These are phyloP conservation scores for Lerista edwardsae DNA, from an alignment of 2,797 vertebrate species.

Conservation along the genomic window DNA sequence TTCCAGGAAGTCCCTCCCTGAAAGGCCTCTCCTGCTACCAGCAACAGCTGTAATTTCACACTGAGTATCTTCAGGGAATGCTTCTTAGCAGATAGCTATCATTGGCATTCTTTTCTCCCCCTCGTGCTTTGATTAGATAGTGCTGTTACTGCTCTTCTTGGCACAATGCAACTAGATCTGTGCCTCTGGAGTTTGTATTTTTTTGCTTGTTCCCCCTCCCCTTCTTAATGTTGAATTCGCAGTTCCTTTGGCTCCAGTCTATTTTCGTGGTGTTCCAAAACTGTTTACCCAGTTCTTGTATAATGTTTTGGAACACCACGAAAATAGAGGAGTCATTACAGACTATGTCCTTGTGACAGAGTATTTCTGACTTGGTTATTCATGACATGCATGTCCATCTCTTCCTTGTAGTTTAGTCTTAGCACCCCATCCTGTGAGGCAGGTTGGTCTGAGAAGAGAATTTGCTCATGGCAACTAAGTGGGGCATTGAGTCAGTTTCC, in stretches of 20 bases:
- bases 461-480: neutral
- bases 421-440: neutral
- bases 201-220: neutral
- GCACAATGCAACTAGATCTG: accelerated
- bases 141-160: neutral
- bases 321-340: too few relatives aligned
- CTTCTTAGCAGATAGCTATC: too few relatives aligned
- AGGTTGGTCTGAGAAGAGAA: neutral
- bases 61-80: neutral
- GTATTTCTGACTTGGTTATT: neutral
- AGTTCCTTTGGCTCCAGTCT: neutral
- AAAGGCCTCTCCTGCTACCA: neutral
- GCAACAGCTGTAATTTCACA: neutral
- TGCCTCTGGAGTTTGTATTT: neutral
- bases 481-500: neutral
- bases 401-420: neutral
- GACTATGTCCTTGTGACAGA: neutral
- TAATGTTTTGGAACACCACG: too few relatives aligned
- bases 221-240: neutral
- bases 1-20: neutral
- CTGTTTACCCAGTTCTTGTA: too few relatives aligned
- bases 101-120: neutral
- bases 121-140: neutral
- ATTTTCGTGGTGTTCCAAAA: neutral
- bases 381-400: neutral